phyloP scores from a whole-genome alignment of 2,113 vertebrate species.

The Barnardius zonarius region DNA sequence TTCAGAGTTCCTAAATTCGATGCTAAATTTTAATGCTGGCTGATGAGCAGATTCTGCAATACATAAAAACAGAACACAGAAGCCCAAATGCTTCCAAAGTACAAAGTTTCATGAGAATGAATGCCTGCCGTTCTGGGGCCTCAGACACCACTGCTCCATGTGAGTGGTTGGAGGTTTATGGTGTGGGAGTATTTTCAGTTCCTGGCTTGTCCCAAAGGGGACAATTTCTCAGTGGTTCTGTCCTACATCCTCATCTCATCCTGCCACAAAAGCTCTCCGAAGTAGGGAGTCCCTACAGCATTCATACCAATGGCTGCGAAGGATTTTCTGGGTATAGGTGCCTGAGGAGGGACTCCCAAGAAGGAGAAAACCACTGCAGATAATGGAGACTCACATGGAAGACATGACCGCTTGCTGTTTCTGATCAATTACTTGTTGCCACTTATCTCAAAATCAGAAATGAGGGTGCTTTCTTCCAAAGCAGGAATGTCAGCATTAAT shows the following conservation, averaged over 20 bases:
- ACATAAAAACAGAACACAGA: neutral
- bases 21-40: neutral
- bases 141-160: neutral
- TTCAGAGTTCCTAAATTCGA: neutral
- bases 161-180: neutral
- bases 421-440: conserved; percentile 65
- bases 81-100: neutral
- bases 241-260: neutral
- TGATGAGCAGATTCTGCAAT: neutral
- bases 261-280: neutral
- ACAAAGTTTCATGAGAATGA: neutral
- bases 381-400: neutral
- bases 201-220: neutral
- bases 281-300: neutral
- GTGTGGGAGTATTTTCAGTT: neutral
- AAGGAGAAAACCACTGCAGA: neutral
- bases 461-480: conserved; percentile 88
- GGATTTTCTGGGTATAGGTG: neutral
- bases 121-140: neutral
- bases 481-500: conserved; percentile 70
- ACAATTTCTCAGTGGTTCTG: neutral
- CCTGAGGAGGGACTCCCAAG: accelerated
- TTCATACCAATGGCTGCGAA: neutral
- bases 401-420: neutral
- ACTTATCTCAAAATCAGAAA: conserved; percentile 83